A percentile compares a stretch with the other conserved stretches of the same genome.
Evolutionary conservation across 1,140 invertebrate species (phyloP).

Genomic region (Pogonognathellus flavescens): DNA sequence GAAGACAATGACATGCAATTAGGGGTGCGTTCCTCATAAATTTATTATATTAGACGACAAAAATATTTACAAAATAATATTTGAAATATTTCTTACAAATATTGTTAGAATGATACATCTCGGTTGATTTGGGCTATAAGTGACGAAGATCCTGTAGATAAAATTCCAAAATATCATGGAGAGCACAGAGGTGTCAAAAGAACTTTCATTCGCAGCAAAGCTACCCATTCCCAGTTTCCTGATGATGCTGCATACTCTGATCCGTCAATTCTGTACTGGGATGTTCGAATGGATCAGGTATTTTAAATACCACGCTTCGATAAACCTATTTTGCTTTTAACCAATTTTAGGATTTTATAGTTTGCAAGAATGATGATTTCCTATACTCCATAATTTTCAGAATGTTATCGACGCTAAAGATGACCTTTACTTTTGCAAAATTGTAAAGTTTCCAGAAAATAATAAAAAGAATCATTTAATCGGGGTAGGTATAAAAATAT

Average conservation of each 20-base stretch:
- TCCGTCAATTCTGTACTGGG: conserved; percentile 55
- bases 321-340: no score
- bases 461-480: conserved; percentile 84
- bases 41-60: no score
- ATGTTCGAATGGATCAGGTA: conserved; percentile 59
- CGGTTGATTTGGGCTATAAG: conserved; percentile 83
- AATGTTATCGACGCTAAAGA: conserved; percentile 45
- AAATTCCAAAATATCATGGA: conserved; percentile 72
- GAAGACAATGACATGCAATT: conserved; percentile 78
- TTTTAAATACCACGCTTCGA: no score
- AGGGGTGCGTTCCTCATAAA: no score
- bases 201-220: conserved; percentile 72
- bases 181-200: conserved; percentile 77
- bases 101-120: conserved; percentile 79
- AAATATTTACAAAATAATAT: no score
- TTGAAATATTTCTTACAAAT: no score
- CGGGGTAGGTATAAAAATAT: conserved; percentile 73
- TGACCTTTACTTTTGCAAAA: conserved; percentile 85
- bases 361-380: no score
- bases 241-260: conserved; percentile 10
- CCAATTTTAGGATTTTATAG: no score
- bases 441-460: conserved; percentile 81
- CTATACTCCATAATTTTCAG: conserved; percentile 23
- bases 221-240: conserved; percentile 25
- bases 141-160: conserved; percentile 75